Base-by-base conservation (phyloP, 2,888 invertebrate species). In the Cataglyphis cursor region DNA sequence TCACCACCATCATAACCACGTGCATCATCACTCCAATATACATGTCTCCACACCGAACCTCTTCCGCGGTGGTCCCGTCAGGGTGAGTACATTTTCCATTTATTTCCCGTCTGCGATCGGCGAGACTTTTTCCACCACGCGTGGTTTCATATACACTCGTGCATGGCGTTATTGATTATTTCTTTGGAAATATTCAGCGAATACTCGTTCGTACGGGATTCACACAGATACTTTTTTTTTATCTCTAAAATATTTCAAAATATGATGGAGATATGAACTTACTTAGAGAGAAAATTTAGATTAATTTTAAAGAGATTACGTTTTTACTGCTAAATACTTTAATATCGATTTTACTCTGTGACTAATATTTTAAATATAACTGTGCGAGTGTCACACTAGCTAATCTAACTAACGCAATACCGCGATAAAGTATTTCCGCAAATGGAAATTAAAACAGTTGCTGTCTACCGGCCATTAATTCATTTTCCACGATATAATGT, bases 11-110 rank as follows among this genome's bases (percentile, higher is more conserved):
- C 93, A 93, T 86, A 92, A 92, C 84, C 93, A 94, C 87, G 89
- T 90, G 65, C 65, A 62, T 83, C 93, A 93, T 84, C 93, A 93
- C 74, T 83, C 91, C 80, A 93, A 93, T 91, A 88, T 93, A 44
- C 92, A 92, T 81, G 88, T 91, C 87, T 86, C 91, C 78, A 87
- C 91, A 59, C 89, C 92, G n/a, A 68, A 41, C 41, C 93, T 94
- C 86, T 94, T 94, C 85, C 93, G 92, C 81, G 94, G 92, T 82
- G 94, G 94, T 84, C 94, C 94, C 64, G 94, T 94, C 85, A 93
- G 90, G 92, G 94, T 94, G 87, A 93, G 93, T 93, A 38, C 24
- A 21, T 28, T 62, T 84, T 82, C 18, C n/a, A 54, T 6, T 62
- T n/a, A 38, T 62, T 62, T 24, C 15, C 28, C 15, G 51, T 59